Conservation (phyloP, 2,797 vertebrate species). For the Oreortyx pictus region DNA sequence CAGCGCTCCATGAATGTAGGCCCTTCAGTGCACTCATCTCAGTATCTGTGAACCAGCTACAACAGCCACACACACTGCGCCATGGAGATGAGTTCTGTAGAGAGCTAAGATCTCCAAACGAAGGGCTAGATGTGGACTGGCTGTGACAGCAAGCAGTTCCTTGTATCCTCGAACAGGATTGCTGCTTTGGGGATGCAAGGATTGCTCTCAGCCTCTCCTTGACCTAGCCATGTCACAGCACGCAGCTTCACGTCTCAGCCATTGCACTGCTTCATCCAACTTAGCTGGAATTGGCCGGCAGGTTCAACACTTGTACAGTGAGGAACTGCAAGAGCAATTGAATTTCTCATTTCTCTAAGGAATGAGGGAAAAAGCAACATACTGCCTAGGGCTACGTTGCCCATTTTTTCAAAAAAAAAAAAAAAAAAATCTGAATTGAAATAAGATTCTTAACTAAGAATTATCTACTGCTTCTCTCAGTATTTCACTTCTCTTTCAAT, state of each 20-base stretch:
- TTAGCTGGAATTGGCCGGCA: not conserved
- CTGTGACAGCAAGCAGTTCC: not conserved
- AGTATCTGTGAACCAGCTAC: not conserved
- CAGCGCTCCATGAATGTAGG: accelerated
- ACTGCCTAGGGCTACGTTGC: not conserved
- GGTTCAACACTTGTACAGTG: accelerated
- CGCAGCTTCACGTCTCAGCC: not conserved
- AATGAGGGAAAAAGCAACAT: not conserved
- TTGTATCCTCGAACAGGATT: not conserved
- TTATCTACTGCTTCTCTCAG: not conserved
- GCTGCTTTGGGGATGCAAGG: not conserved
- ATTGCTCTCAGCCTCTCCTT: not conserved
- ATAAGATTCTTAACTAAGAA: not conserved
- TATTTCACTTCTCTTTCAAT: not conserved
- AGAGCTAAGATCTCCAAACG: not conserved
- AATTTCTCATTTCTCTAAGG: not conserved
- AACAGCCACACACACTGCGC: accelerated
- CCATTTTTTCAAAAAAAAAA: too few species aligned
- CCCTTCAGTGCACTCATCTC: accelerated
- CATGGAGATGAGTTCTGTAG: not conserved
- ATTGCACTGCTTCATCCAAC: not conserved
- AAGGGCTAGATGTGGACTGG: accelerated
- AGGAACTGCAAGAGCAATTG: not conserved
- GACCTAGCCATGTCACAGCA: not conserved
- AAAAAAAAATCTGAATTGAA: not conserved